Percentiles rank a stretch among this genome's conserved stretches.
phyloP scores from a whole-genome alignment of 2,113 vertebrate species.

The Suncus etruscus region DNA sequence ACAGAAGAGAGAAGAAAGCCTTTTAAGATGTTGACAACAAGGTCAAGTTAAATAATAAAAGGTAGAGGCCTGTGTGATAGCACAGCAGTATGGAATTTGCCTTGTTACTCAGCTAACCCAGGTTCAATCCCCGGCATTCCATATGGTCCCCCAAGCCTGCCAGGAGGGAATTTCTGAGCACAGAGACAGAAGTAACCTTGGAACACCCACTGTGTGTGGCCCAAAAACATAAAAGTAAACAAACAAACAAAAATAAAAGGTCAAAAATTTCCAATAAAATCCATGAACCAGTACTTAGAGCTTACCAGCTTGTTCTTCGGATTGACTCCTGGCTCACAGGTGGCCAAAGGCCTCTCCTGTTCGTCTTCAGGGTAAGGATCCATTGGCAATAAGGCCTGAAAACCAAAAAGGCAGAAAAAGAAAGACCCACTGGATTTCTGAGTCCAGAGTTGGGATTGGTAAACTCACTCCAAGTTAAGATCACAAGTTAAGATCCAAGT shows the following conservation, averaged over 20 bases:
- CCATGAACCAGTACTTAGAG: not conserved
- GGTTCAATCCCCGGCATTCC: too few species aligned
- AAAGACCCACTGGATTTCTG: not conserved
- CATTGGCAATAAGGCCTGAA: slow-evolving; percentile 93
- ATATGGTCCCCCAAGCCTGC: too few species aligned
- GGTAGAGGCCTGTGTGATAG: too few species aligned
- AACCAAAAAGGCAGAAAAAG: slow-evolving; percentile 55
- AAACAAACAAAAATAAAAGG: not conserved
- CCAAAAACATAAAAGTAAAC: too few species aligned
- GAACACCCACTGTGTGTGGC: too few species aligned
- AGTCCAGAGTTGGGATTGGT: not conserved
- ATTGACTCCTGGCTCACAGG: slow-evolving; percentile 89
- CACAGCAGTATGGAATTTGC: too few species aligned
- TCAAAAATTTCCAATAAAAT: not conserved
- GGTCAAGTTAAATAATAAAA: not conserved
- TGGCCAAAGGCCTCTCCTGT: slow-evolving; percentile 90
- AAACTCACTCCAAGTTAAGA: slow-evolving; percentile 39
- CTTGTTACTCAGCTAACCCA: too few species aligned
- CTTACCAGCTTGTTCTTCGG: slow-evolving; percentile 96
- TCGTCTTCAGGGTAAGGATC: slow-evolving; percentile 96
- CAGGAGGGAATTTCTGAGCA: too few species aligned
- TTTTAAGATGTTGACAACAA: not conserved
- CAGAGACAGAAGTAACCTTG: too few species aligned
- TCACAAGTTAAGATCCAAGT: not conserved
- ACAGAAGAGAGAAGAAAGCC: not conserved